Evolutionary conservation across 2,113 vertebrate genomes (phyloP).

Genomic region (Canis aureus): DNA sequence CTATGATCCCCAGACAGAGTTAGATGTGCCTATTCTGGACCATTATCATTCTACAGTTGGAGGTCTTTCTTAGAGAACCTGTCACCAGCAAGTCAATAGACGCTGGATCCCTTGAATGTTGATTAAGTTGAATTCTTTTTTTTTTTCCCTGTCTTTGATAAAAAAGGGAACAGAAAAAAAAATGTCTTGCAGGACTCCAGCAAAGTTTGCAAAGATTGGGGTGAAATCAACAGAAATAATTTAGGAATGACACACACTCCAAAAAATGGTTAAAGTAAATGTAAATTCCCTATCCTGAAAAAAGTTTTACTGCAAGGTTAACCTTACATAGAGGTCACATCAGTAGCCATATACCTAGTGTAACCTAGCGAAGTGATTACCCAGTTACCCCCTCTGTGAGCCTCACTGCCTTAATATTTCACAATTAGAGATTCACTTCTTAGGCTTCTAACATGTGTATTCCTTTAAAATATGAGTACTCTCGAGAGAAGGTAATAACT

Average conservation of each 20-base stretch:
- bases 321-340: not conserved
- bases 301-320: not conserved
- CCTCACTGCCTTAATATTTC: not conserved
- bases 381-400: not conserved
- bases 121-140: slow-evolving; percentile 18
- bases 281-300: not conserved
- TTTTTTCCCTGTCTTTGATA: slow-evolving; percentile 48
- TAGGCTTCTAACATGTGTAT: not conserved
- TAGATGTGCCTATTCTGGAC: not conserved
- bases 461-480: slow-evolving; percentile 45
- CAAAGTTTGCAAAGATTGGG: not conserved
- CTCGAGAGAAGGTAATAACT: not conserved
- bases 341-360: not conserved
- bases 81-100: not conserved
- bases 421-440: slow-evolving; percentile 43
- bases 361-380: not conserved
- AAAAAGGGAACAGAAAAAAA: not conserved
- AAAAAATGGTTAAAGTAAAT: not conserved
- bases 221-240: slow-evolving; percentile 38
- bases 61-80: not conserved
- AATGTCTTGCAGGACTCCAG: not conserved
- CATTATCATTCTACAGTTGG: not conserved
- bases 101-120: not conserved
- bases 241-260: not conserved
- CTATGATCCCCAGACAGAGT: not conserved